Conservation (phyloP, 2,888 invertebrate genomes). For the Oscheius sp. region DNA sequence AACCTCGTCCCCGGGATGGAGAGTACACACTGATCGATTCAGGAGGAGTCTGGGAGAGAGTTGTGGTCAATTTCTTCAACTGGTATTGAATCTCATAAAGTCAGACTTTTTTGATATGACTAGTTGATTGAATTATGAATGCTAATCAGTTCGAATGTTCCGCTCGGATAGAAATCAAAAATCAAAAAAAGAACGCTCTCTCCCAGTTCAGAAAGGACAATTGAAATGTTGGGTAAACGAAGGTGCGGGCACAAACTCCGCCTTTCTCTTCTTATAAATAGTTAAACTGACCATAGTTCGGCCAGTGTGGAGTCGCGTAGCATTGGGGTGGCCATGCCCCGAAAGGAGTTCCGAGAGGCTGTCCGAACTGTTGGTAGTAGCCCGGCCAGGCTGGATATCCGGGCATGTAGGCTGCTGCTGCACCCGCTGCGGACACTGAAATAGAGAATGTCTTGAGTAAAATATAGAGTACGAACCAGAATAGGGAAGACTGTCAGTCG, state of each 20-base stretch:
- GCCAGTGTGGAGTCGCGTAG: constrained; percentile 64
- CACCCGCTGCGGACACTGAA: constrained; percentile 25
- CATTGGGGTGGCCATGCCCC: constrained; percentile 62
- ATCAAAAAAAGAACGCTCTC: too few relatives aligned
- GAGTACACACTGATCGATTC: too few relatives aligned
- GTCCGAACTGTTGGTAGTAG: constrained; percentile 59
- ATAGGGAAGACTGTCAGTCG: constrained; percentile 52
- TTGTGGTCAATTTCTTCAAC: background rate
- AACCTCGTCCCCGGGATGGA: constrained; percentile 27
- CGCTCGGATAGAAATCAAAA: too few relatives aligned
- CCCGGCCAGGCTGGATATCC: constrained; percentile 54
- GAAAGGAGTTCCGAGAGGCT: constrained; percentile 58
- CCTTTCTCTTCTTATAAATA: background rate
- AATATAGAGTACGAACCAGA: constrained; percentile 40
- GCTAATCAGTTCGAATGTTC: too few relatives aligned
- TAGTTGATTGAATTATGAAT: too few relatives aligned
- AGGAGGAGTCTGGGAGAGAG: background rate
- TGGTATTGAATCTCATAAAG: background rate
- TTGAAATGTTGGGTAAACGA: constrained; percentile 8
- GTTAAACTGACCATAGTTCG: constrained; percentile 60
- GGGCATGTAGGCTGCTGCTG: constrained; percentile 55
- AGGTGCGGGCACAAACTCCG: constrained; percentile 24
- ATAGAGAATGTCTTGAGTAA: background rate
- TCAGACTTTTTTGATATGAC: background rate
- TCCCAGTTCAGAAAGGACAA: too few relatives aligned